Percentiles rank a stretch among this genome's conserved stretches.
phyloP scores from a whole-genome alignment of 2,797 vertebrate genomes.

The Melopsittacus undulatus region DNA sequence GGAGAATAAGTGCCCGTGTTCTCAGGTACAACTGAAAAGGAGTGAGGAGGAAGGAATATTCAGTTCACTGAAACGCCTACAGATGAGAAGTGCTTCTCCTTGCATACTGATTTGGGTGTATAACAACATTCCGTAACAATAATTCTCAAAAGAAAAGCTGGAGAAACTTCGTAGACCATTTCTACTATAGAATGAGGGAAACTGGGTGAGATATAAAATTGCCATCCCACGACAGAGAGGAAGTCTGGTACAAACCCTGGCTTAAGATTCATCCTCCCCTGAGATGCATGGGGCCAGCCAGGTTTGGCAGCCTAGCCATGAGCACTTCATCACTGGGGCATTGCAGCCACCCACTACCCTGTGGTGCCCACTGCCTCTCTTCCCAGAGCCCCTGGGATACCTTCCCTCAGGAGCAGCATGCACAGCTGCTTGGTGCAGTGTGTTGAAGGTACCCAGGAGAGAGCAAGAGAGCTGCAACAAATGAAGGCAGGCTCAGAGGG shows the following conservation, averaged over 20 bases:
- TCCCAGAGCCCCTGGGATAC: not conserved
- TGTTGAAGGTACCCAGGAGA: not conserved
- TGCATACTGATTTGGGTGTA: not conserved
- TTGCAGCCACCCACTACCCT: not conserved
- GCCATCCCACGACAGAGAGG: not conserved
- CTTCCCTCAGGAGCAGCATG: not conserved
- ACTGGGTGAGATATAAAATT: not conserved
- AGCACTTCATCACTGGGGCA: not conserved
- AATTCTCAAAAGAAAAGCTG: not conserved
- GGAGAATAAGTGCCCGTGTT: not conserved
- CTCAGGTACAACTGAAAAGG: not conserved
- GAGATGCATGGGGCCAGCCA: too few species aligned
- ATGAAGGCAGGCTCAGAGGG: not conserved
- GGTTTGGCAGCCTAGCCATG: not conserved
- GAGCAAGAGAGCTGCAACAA: not conserved
- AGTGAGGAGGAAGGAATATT: not conserved
- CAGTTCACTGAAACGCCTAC: not conserved
- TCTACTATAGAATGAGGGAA: not conserved
- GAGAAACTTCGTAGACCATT: not conserved
- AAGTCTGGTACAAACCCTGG: not conserved
- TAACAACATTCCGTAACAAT: not conserved
- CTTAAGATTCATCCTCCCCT: not conserved
- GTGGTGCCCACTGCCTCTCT: not conserved
- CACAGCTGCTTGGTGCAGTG: not conserved
- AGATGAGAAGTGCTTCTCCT: not conserved